Evolutionary conservation across 2,888 invertebrate genomes (phyloP).

Genomic region (Eumacrocentrus americanus): DNA sequence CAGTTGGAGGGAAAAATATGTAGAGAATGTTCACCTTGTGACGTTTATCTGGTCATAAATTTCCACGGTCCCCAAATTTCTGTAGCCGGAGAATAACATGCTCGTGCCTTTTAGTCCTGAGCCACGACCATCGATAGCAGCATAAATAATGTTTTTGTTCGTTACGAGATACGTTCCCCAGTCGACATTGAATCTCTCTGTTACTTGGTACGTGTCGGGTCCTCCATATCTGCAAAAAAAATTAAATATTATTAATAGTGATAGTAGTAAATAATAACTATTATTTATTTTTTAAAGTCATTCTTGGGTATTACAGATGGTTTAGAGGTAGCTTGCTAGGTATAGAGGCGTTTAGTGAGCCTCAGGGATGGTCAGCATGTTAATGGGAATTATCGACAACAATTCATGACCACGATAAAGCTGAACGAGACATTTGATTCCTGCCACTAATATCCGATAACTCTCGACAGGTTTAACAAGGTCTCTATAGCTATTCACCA

Average conservation of each 20-base stretch:
- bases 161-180: constrained; percentile 89
- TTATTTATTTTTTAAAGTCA: too few relatives aligned
- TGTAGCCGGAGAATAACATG: constrained; percentile 81
- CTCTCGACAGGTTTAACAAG: too few relatives aligned
- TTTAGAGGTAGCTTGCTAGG: too few relatives aligned
- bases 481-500: too few relatives aligned
- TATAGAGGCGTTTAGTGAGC: too few relatives aligned
- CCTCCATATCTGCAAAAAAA: constrained; percentile 89
- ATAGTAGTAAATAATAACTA: not conserved
- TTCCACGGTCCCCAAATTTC: constrained; percentile 86
- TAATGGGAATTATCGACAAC: not conserved
- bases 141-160: constrained; percentile 84
- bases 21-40: constrained; percentile 66
- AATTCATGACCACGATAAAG: not conserved
- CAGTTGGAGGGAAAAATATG: not conserved
- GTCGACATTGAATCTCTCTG: constrained; percentile 80
- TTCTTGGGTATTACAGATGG: too few relatives aligned
- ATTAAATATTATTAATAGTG: too few relatives aligned
- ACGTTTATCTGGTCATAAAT: constrained; percentile 89
- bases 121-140: constrained; percentile 89
- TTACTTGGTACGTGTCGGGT: constrained; percentile 86
- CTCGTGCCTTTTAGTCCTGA: constrained; percentile 85
- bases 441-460: not conserved
- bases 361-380: not conserved
- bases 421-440: not conserved